phyloP scores from a whole-genome alignment of 2,113 vertebrate species.

The Rhea pennata region DNA sequence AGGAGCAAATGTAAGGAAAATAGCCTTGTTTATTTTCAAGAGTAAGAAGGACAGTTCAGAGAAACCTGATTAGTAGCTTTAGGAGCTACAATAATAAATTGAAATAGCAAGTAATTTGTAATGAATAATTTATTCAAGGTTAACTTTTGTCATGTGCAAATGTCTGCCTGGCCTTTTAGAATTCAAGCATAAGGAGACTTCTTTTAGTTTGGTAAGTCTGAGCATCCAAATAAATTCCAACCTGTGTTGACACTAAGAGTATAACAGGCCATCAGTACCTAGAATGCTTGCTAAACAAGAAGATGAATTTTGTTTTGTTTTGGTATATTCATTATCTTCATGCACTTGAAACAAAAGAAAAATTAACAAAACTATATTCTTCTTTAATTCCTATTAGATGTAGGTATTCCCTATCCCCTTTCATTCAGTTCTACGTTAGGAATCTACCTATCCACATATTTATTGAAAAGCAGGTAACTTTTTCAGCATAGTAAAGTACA shows the following conservation, averaged over 20 bases:
- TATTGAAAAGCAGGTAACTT: not conserved
- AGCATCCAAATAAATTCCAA: not conserved
- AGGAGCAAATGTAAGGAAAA: not conserved
- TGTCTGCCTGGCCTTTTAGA: accelerated
- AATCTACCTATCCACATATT: not conserved
- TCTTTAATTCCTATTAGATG: not conserved
- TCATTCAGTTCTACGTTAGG: not conserved
- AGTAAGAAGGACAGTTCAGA: not conserved
- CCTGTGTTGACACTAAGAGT: not conserved
- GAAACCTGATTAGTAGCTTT: not conserved
- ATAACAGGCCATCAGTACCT: not conserved
- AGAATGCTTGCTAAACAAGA: not conserved
- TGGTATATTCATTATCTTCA: not conserved
- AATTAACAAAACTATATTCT: not conserved
- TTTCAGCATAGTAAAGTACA: not conserved
- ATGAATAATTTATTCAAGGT: not conserved
- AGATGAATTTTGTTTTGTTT: not conserved
- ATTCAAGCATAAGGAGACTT: not conserved
- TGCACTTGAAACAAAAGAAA: not conserved
- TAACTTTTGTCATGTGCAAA: not conserved
- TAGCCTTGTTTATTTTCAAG: not conserved
- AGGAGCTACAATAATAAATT: not conserved
- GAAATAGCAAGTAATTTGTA: not conserved
- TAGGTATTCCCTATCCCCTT: not conserved
- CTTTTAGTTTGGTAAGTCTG: not conserved